Percentiles rank a stretch among this genome's conserved stretches.
Evolutionary conservation across 2,888 invertebrate species (phyloP).

Genomic region (Herminia tarsipennalis): DNA sequence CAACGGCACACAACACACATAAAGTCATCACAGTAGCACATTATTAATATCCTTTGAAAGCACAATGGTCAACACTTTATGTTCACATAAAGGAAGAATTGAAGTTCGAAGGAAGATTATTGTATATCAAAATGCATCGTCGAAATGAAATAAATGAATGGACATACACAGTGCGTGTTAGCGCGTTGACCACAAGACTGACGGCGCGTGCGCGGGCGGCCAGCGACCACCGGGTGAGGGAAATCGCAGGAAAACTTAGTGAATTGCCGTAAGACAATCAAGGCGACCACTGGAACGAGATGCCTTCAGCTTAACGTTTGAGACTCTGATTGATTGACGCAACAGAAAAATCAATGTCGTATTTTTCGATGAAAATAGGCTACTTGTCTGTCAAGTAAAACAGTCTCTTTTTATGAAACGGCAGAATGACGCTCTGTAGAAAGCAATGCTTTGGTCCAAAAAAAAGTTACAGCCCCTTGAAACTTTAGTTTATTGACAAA

Average conservation of each 20-base stretch:
- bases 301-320: conserved; percentile 30
- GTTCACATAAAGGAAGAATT: conserved; percentile 61
- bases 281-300: conserved; percentile 63
- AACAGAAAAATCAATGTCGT: too few relatives aligned
- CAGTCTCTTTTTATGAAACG: too few relatives aligned
- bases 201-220: conserved; percentile 48
- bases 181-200: conserved; percentile 65
- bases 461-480: too few relatives aligned
- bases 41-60: conserved; percentile 43
- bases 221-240: conserved; percentile 56
- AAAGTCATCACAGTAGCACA: conserved; percentile 53
- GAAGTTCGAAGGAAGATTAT: conserved; percentile 56
- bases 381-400: too few relatives aligned
- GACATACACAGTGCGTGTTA: conserved; percentile 58
- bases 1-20: conserved; percentile 49
- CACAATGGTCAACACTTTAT: conserved; percentile 61
- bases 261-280: conserved; percentile 54
- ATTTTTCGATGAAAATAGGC: too few relatives aligned
- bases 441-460: too few relatives aligned
- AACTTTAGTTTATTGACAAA: too few relatives aligned
- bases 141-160: conserved; percentile 45
- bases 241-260: conserved; percentile 76
- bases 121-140: conserved; percentile 83
- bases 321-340: conserved; percentile 4
- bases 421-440: too few relatives aligned